These are phyloP conservation scores for Bombus fervidus DNA, from an alignment of 1,140 invertebrate species.

Conservation along the genomic window DNA sequence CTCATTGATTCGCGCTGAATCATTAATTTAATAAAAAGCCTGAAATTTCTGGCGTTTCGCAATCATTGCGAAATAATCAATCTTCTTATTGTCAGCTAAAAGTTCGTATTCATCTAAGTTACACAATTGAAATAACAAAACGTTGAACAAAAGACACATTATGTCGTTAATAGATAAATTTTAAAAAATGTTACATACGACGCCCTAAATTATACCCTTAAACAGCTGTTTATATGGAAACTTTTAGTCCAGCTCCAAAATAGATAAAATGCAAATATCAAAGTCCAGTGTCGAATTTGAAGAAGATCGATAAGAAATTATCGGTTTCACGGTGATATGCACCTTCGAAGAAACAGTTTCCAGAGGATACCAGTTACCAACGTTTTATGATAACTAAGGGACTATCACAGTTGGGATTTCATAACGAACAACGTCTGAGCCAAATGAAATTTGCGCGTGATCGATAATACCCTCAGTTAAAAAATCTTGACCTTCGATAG, in stretches of 20 bases:
- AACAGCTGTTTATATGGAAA: too few species aligned
- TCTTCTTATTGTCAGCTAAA: neutral
- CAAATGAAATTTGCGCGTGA: conserved; percentile 39
- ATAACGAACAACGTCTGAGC: conserved; percentile 22
- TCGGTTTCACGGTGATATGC: neutral
- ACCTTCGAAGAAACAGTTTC: neutral
- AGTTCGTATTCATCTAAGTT: neutral
- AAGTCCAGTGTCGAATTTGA: neutral
- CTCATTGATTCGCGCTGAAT: neutral
- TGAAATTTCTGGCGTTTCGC: too few species aligned
- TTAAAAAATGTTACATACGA: neutral
- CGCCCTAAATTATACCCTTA: neutral
- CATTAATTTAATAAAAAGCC: neutral
- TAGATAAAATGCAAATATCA: neutral
- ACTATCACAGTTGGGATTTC: conserved; percentile 33
- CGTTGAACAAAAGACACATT: neutral
- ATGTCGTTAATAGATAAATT: neutral
- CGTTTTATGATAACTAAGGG: conserved; percentile 11
- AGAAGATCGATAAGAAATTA: neutral
- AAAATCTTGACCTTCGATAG: conserved; percentile 57
- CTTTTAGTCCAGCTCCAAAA: neutral
- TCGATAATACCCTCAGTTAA: conserved; percentile 37
- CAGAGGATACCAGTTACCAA: neutral
- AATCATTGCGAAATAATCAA: neutral
- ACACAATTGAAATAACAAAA: neutral